Conservation (phyloP, 1,140 invertebrate genomes). For the Drosophila malerkotliana region DNA sequence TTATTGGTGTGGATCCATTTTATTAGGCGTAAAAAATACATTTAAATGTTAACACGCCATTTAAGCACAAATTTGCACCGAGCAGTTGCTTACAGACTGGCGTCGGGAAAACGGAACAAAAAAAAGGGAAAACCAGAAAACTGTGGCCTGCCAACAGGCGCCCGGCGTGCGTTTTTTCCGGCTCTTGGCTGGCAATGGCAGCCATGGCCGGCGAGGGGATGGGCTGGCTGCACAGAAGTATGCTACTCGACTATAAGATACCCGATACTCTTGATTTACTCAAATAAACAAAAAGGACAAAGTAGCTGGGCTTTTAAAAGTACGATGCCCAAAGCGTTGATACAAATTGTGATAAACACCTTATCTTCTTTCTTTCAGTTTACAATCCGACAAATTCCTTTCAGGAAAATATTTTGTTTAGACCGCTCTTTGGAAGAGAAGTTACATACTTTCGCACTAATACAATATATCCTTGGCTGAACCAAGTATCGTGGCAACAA, state of each 20-base stretch:
- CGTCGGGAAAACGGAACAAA: conserved; percentile 29
- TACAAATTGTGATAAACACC: conserved; percentile 1
- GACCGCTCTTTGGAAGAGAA: neutral
- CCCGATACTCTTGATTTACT: neutral
- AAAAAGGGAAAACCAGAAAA: conserved; percentile 44
- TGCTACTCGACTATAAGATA: neutral
- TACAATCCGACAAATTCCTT: neutral
- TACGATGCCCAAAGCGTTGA: neutral
- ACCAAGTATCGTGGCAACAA: conserved; percentile 12
- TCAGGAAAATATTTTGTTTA: neutral
- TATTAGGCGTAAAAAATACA: conserved; percentile 77
- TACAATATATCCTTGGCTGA: neutral
- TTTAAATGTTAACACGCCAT: conserved; percentile 78
- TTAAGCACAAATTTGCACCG: conserved; percentile 71
- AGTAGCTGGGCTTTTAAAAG: neutral
- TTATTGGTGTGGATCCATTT: conserved; percentile 53
- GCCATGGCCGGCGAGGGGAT: neutral
- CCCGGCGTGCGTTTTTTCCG: conserved; percentile 59
- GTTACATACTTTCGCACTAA: neutral
- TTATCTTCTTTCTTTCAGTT: neutral
- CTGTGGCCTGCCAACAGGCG: conserved; percentile 69
- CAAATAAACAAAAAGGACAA: neutral
- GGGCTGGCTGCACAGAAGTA: neutral
- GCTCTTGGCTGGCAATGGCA: conserved; percentile 41
- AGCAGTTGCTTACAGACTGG: conserved; percentile 41